Evolutionary conservation across 2,113 vertebrate genomes (phyloP), one percentile per base, ranked within the genome.

Genomic region (Puma concolor): DNA sequence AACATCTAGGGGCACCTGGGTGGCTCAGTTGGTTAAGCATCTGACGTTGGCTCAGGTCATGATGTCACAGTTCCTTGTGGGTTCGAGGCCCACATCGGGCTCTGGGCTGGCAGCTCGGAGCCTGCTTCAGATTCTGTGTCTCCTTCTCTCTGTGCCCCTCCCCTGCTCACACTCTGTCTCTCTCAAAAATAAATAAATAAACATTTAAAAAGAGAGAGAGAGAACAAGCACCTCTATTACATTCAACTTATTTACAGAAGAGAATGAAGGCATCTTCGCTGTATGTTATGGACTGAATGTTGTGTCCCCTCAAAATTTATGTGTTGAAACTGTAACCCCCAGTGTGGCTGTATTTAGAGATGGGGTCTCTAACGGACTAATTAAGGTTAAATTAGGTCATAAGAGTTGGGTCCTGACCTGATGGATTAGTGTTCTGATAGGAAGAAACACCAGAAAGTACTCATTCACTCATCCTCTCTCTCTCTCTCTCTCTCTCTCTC

Each of bases 161-260:
- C 21, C 57, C 6, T 2, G 7, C 57, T 60, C 57, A 60, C 21
- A 60, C 57, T 60, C 57, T 23, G 57, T 60, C 57, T 60, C 54
- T 57, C 57, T 57, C 19, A 57, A 57, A 60, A 60, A 60, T 23
- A 60, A 60, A 5, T 54, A 54, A 54, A 54, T 54, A 54, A 54
- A 54, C 52, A 54, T 16, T 54, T 54, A 54, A 54, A 54, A 60
- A 60, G 19, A 57, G 16, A 54, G 17, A 57, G 57, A 25, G 31
- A 19, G 57, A 88, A 88, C 44, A 63, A 27, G 29, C 64, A 36
- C 19, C 44, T 76, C 23, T 52, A 76, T 15, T 82, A 67, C 29
- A 88, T 83, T 88, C 17, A 54, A 57, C 44, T 87, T 92, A 74
- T 88, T 92, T 82, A 76, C 83, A 90, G 36, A 50, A 67, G 36